phyloP scores from a whole-genome alignment of 2,797 vertebrate genomes.

The Emys orbicularis region DNA sequence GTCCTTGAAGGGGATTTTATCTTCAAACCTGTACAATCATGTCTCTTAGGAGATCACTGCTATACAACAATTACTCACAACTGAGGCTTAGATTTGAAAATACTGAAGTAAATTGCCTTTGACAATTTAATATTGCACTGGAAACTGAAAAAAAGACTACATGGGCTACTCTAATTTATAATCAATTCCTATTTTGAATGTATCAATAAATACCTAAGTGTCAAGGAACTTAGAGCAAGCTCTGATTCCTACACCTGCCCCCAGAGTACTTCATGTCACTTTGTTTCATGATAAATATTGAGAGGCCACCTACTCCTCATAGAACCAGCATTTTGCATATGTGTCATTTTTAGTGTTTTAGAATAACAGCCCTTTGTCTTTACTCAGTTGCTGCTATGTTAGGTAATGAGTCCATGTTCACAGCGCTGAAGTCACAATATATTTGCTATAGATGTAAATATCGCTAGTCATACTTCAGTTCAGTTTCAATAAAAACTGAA shows the following conservation, averaged over 20 bases:
- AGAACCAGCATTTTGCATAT: neutral
- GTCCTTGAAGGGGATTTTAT: neutral
- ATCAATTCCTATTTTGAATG: neutral
- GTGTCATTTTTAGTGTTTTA: neutral
- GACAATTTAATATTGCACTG: neutral
- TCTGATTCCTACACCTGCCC: neutral
- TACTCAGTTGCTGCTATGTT: neutral
- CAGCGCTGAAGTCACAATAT: slow-evolving; percentile 13
- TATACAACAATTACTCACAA: neutral
- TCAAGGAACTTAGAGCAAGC: neutral
- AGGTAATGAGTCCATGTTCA: neutral
- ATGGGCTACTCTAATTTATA: fast-evolving
- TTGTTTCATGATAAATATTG: neutral
- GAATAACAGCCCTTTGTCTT: neutral
- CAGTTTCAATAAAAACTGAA: slow-evolving; percentile 61
- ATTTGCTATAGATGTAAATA: slow-evolving; percentile 14
- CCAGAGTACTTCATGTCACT: neutral
- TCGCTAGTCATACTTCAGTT: slow-evolving; percentile 27
- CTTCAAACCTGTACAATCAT: neutral
- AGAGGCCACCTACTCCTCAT: neutral
- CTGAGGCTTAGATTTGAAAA: neutral
- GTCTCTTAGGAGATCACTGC: neutral
- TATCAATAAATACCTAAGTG: neutral
- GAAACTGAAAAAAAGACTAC: neutral
- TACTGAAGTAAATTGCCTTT: neutral